Evolutionary conservation across 2,797 vertebrate species (phyloP), one percentile per base, ranked within the genome.

Genomic region (Lepilemur ruficaudatus): DNA sequence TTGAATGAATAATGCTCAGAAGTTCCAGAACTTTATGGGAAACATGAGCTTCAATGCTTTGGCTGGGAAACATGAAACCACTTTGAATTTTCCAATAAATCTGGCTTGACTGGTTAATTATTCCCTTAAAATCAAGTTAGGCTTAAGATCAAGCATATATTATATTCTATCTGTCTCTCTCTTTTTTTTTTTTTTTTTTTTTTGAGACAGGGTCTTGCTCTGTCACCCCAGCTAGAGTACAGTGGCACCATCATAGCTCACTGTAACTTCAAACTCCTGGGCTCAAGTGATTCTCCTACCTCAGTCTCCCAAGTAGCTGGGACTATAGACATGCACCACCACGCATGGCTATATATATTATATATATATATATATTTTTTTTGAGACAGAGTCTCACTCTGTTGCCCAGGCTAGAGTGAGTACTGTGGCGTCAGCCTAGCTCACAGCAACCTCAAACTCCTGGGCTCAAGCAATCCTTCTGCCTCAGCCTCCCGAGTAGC

Each of bases 1-100:
- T 4, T 81, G 55, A 83, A 57, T 92, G 65, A 93, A 70, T 67
- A 85, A 76, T 88, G 57, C 63, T 90, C 72, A 38, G 63, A 83
- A 83, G 91, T 84, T 84, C 57, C 48, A 79, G 88, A 72, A 28
- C 20, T 59, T 93, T 72, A 70, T 72, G 41, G 46, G 82, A 96
- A 95, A 72, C 83, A 41, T 57, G 87, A 52, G 17, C 17, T 95
- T 59, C 8, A 46, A 22, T 38, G 69, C 69, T 78, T 63, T 82
- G 70, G 55, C 48, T 78, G 59, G 67, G 69, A 78, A 93, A n/a
- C 48, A 59, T 78, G 11, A 79, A 91, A 72, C 28, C 72, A 57
- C 48, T 88, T 79, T 93, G 72, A 84, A 78, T 84, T 95, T 79
- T 73, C 55, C 35, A 12, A 72, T 41, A 57, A 88, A 73, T 50